phyloP scores from a whole-genome alignment of 2,888 invertebrate species.

The Aproaerema taeniolella region DNA sequence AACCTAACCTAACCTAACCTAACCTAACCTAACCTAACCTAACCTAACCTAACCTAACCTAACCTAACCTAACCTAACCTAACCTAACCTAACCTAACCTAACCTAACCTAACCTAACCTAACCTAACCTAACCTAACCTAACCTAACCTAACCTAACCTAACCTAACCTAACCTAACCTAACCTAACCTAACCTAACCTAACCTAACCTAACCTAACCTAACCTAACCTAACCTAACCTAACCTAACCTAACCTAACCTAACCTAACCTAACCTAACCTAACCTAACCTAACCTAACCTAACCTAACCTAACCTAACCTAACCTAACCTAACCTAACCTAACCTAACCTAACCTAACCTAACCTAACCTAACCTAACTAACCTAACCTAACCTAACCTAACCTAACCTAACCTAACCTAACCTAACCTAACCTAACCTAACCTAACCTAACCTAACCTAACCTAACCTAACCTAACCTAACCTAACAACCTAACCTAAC shows the following conservation, averaged over 20 bases:
- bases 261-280: background rate
- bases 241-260: background rate
- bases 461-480: background rate
- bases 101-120: background rate
- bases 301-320: background rate
- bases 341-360: background rate
- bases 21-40: conserved; percentile 3
- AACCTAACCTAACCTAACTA: background rate
- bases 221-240: background rate
- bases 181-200: background rate
- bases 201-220: background rate
- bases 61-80: conserved; percentile 1
- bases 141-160: background rate
- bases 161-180: background rate
- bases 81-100: background rate
- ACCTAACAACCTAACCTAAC: background rate
- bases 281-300: background rate
- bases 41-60: conserved; percentile 6
- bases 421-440: background rate
- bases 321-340: background rate
- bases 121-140: background rate
- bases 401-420: background rate
- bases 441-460: background rate
- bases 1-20: conserved; percentile 4
- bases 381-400: background rate